Percentiles rank a stretch among this genome's conserved stretches.
Evolutionary conservation across 2,888 invertebrate genomes (phyloP).

Genomic region (Chloroclystis v-ata): DNA sequence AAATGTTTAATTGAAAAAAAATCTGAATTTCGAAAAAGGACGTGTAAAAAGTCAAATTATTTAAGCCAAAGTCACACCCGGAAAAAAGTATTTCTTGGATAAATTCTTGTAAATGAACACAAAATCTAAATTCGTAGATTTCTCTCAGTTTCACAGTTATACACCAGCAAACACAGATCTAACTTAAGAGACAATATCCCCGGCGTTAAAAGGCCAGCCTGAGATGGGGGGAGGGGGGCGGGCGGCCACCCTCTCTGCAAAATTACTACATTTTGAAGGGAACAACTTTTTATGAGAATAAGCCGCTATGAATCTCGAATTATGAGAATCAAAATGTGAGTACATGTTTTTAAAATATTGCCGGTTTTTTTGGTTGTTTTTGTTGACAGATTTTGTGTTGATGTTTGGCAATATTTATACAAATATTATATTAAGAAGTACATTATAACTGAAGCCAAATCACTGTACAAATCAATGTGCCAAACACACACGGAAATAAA

Average conservation of each 20-base stretch:
- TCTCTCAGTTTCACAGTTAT: constrained; percentile 50
- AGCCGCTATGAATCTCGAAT: constrained; percentile 77
- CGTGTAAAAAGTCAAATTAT: too few relatives aligned
- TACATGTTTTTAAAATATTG: constrained; percentile 29
- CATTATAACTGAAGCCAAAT: too few relatives aligned
- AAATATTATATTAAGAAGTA: too few relatives aligned
- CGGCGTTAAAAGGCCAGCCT: constrained; percentile 75
- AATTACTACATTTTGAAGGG: constrained; percentile 77
- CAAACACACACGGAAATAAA: too few relatives aligned
- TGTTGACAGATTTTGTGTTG: neutral
- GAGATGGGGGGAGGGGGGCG: constrained; percentile 50
- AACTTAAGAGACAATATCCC: constrained; percentile 76
- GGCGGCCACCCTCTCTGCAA: constrained; percentile 59
- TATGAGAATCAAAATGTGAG: constrained; percentile 62
- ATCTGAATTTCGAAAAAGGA: too few relatives aligned
- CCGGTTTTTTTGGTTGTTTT: neutral
- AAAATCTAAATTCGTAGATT: constrained; percentile 7
- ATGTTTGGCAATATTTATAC: too few relatives aligned
- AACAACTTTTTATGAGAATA: constrained; percentile 78
- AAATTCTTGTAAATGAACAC: too few relatives aligned
- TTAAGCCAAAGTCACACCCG: too few relatives aligned
- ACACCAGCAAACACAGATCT: constrained; percentile 72
- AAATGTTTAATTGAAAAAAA: too few relatives aligned
- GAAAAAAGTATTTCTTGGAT: too few relatives aligned
- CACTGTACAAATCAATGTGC: too few relatives aligned